These are phyloP conservation scores for Pachymerium ferrugineum DNA, from an alignment of 2,888 invertebrate species.

Conservation along the genomic window DNA sequence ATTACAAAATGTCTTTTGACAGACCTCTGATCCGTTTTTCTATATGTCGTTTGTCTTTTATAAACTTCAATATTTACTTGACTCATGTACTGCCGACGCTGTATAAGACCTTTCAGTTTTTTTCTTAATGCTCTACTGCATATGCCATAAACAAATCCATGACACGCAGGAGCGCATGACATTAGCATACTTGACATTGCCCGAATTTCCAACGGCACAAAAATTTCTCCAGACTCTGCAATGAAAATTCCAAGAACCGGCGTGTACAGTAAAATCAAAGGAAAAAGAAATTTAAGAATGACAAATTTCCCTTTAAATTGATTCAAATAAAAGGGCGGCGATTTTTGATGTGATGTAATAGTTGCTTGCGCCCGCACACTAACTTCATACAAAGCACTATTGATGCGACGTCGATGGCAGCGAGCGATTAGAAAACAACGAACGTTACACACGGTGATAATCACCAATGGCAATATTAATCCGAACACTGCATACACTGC, in stretches of 20 bases:
- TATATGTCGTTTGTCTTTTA: constrained; percentile 56
- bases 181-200: constrained; percentile 58
- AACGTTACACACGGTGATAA: constrained; percentile 42
- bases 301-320: constrained; percentile 56
- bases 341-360: constrained; percentile 50
- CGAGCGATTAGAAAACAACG: constrained; percentile 53
- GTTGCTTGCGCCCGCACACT: constrained; percentile 72
- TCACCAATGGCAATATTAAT: constrained; percentile 41
- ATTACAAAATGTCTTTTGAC: background rate
- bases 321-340: constrained; percentile 66
- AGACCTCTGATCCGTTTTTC: background rate
- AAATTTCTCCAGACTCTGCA: constrained; percentile 56
- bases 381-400: constrained; percentile 77
- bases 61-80: constrained; percentile 69
- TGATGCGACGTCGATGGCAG: constrained; percentile 75
- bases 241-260: constrained; percentile 67
- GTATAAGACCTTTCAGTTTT: constrained; percentile 69
- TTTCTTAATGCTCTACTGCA: constrained; percentile 65
- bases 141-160: constrained; percentile 71
- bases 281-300: constrained; percentile 66
- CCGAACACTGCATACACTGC: constrained; percentile 39
- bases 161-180: constrained; percentile 65
- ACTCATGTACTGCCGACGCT: constrained; percentile 70
- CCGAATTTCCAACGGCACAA: constrained; percentile 36
- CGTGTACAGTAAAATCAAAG: constrained; percentile 64